Percentiles rank a stretch among this genome's conserved stretches.
phyloP scores from a whole-genome alignment of 2,797 vertebrate genomes.

The Rhadinocentrus ornatus region DNA sequence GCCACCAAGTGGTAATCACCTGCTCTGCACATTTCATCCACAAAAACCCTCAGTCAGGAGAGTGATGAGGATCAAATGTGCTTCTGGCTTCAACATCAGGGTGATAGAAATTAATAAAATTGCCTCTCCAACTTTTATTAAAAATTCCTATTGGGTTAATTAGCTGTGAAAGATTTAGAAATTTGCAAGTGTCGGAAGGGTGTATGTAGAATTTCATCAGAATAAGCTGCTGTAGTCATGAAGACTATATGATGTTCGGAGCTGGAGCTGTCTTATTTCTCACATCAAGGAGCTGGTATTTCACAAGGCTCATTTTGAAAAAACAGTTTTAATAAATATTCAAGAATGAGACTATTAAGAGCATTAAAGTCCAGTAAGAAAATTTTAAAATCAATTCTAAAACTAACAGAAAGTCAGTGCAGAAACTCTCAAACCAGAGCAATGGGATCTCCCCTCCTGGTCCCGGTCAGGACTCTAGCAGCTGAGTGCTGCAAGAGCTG shows the following conservation, averaged over 20 bases:
- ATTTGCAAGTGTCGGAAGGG: background rate
- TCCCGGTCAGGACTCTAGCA: too few species aligned
- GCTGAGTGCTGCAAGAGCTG: too few species aligned
- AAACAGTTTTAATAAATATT: too few species aligned
- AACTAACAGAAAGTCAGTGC: too few species aligned
- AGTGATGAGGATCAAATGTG: background rate
- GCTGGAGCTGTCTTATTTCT: too few species aligned
- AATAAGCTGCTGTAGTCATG: background rate
- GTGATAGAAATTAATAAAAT: background rate
- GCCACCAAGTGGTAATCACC: conserved; percentile 80
- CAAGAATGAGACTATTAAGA: too few species aligned
- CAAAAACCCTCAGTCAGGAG: background rate
- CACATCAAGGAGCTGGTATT: too few species aligned
- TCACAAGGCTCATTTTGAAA: too few species aligned
- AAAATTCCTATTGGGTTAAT: background rate
- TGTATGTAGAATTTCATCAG: background rate
- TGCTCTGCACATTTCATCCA: conserved; percentile 52
- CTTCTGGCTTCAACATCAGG: conserved; percentile 2
- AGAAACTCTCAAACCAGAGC: too few species aligned
- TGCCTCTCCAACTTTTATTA: background rate
- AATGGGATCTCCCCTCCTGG: too few species aligned
- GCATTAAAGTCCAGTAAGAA: too few species aligned
- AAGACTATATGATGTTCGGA: background rate
- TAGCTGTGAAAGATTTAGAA: background rate
- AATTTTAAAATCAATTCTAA: too few species aligned